Conservation (phyloP, 2,113 vertebrate genomes). For the Rana temporaria region DNA sequence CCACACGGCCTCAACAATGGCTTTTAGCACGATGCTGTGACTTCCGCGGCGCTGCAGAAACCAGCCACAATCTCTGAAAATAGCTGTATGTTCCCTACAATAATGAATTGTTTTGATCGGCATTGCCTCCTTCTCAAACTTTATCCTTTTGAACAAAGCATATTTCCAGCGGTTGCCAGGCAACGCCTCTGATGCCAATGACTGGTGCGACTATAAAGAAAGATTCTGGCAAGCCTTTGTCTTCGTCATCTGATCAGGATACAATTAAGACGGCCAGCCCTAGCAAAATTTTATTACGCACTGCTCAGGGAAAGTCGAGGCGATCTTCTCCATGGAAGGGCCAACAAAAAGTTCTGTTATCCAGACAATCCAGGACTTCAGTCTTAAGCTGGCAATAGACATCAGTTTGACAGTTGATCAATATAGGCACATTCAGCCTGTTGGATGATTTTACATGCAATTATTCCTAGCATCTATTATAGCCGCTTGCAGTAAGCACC, state of each 20-base stretch:
- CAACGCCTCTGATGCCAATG: neutral
- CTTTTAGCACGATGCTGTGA: no score
- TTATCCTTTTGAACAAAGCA: conserved; percentile 5
- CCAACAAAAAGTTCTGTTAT: no score
- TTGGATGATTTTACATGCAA: no score
- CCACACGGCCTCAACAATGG: no score
- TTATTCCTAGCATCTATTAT: no score
- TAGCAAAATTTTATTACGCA: neutral
- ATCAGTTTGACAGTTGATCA: no score
- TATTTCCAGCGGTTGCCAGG: conserved; percentile 4
- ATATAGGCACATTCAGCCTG: no score
- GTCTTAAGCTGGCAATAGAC: neutral
- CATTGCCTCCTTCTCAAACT: neutral
- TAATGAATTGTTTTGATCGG: neutral
- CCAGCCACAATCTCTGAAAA: neutral
- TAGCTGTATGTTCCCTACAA: neutral
- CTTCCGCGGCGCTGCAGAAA: neutral
- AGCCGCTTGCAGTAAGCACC: no score
- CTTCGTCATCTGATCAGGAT: conserved; percentile 11
- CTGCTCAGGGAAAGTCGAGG: no score
- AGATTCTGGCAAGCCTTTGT: conserved; percentile 12
- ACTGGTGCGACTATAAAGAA: neutral
- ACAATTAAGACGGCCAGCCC: conserved; percentile 10
- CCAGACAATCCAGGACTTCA: neutral
- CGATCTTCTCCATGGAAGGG: no score